Evolutionary conservation across 2,888 invertebrate species (phyloP), one percentile per base, ranked within the genome.

Genomic region (Parnassius mnemosyne): DNA sequence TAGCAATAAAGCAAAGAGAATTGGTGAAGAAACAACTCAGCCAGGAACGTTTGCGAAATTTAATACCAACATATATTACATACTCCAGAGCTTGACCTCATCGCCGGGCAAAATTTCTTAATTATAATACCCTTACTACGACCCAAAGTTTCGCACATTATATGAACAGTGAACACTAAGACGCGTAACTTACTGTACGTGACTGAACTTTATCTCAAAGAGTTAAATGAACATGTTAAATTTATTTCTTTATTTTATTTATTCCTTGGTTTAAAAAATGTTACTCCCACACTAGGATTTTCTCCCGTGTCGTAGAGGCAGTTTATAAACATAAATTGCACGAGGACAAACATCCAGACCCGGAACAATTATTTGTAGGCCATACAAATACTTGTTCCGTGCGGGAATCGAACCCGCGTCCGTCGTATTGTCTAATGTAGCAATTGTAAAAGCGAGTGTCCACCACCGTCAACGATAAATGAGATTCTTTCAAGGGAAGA

Each of bases 31-130:
- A n/a, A 20, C 46, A n/a, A 3, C 55, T 25, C 44, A 20, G 47
- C 44, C n/a, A n/a, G 46, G 46, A 25, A 51, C 10, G 46, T 55
- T 55, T 47, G 55, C 25, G 10, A 55, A 55, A 55, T 55, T 55
- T 55, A 55, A 46, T 55, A 46, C 46, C 43, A 55, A 46, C 44
- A 55, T 46, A 46, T 55, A 55, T 55, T 55, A 55, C 46, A 55
- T 46, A 55, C 25, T 46, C 16, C 46, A 46, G 55, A 55, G 34
- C 46, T 20, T n/a, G 16, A 20, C 55, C 25, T 25, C 43, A 25
- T 7, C 34, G 20, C 9, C 3, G 44, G 46, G 55, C 12, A 20
- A 55, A 55, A 46, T 55, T 55, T 46, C 55, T 46, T 55, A 43
- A 46, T 46, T 55, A 47, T 46, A 34, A n/a, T 20, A 34, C n/a